phyloP scores from a whole-genome alignment of 1,140 invertebrate species.

The Brachionus sp. region DNA sequence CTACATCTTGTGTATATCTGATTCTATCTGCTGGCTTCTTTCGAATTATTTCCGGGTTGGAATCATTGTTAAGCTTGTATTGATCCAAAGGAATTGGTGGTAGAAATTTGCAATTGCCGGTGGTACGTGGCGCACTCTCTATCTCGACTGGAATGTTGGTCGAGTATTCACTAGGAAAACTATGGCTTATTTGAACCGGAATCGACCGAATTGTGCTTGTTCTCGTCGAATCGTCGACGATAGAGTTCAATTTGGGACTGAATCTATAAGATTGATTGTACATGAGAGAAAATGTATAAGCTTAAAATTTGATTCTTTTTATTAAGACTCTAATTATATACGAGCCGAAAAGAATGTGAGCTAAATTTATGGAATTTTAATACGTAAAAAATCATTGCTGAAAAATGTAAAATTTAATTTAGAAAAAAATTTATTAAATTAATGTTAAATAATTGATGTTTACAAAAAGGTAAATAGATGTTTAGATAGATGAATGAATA shows the following conservation, averaged over 20 bases:
- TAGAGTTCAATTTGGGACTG: not conserved
- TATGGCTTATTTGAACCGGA: not conserved
- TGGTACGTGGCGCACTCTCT: not conserved
- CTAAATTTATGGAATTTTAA: constrained; percentile 11
- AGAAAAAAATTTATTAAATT: not conserved
- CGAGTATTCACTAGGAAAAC: not conserved
- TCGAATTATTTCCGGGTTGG: constrained; percentile 31
- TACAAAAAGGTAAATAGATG: not conserved
- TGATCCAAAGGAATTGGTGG: not conserved
- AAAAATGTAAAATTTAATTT: constrained; percentile 13
- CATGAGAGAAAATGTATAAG: not conserved
- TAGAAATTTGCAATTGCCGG: not conserved
- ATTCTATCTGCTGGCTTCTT: not conserved
- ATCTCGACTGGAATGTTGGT: not conserved
- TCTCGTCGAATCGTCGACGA: not conserved
- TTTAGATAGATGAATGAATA: too few relatives aligned
- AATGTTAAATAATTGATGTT: not conserved
- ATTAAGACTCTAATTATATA: not conserved
- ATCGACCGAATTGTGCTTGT: not conserved
- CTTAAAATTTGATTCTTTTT: not conserved
- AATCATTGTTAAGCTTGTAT: constrained; percentile 23
- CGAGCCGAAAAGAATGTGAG: not conserved
- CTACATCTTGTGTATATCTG: constrained; percentile 37
- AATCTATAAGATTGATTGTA: not conserved
- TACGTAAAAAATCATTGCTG: not conserved